A percentile compares a stretch with the other conserved stretches of the same genome.
Evolutionary conservation across 2,797 vertebrate genomes (phyloP).

Genomic region (Characodon lateralis): DNA sequence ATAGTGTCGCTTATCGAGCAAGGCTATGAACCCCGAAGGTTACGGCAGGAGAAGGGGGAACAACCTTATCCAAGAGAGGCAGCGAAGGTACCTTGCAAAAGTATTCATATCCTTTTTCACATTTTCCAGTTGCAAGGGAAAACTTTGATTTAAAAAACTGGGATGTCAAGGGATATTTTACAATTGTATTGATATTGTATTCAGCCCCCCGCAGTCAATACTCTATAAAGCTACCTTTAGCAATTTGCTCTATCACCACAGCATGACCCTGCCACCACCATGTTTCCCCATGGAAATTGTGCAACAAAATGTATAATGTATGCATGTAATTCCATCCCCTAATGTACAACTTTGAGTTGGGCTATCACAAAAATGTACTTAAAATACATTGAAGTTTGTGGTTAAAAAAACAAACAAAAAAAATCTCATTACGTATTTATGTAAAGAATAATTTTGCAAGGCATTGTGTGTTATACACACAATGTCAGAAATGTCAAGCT

Average conservation of each 20-base stretch:
- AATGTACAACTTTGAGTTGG: too few species aligned
- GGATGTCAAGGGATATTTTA: neutral
- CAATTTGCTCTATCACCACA: neutral
- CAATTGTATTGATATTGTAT: neutral
- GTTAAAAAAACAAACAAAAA: too few species aligned
- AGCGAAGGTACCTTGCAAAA: neutral
- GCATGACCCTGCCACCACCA: neutral
- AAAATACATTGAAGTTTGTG: too few species aligned
- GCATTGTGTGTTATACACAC: too few species aligned
- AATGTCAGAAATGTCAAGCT: too few species aligned
- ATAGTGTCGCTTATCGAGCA: conserved; percentile 21
- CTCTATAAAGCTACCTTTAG: neutral
- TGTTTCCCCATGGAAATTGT: neutral
- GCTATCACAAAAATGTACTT: too few species aligned
- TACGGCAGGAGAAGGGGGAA: conserved; percentile 21
- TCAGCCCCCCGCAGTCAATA: neutral
- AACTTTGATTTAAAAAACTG: neutral
- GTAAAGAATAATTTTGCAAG: too few species aligned
- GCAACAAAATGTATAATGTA: too few species aligned
- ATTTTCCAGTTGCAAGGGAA: neutral
- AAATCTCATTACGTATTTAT: too few species aligned
- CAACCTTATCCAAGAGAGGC: conserved; percentile 8
- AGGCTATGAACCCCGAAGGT: conserved; percentile 35
- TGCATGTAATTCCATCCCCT: too few species aligned
- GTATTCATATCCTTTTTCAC: neutral